These are phyloP conservation scores for Porites lutea DNA, from an alignment of 64 coral and sea anemone species.

Conservation along the genomic window DNA sequence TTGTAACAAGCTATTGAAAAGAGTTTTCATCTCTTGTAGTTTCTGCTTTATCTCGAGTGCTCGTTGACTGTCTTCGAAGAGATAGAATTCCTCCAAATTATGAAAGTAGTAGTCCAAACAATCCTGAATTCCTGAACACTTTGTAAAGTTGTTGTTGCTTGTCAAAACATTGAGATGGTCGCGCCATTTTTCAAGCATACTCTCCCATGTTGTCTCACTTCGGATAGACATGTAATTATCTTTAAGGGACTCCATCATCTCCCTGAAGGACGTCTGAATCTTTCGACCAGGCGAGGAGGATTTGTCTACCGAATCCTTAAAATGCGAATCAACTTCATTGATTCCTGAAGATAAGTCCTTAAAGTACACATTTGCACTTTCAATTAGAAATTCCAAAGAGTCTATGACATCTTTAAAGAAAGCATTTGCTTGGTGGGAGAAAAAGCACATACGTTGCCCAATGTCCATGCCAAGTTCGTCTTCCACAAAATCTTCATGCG, in stretches of 20 bases:
- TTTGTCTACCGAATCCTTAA: too few species aligned
- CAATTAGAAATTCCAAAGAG: not conserved
- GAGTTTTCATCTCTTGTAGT: not conserved
- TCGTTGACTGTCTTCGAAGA: constrained; percentile 10
- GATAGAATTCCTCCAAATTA: constrained; percentile 39
- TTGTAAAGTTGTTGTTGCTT: not conserved
- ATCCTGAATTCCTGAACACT: constrained; percentile 53
- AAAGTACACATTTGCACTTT: not conserved
- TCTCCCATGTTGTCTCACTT: not conserved
- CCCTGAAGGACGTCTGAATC: not conserved
- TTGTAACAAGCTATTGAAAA: not conserved
- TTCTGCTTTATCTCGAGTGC: constrained; percentile 21
- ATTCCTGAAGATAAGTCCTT: not conserved
- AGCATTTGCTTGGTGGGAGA: not conserved
- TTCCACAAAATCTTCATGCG: not conserved
- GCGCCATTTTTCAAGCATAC: not conserved
- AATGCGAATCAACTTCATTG: too few species aligned
- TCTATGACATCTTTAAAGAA: constrained; percentile 18
- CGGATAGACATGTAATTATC: not conserved
- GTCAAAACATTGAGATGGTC: constrained; percentile 31
- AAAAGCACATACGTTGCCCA: constrained; percentile 15
- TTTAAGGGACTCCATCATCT: constrained; percentile 12
- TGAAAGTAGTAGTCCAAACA: constrained; percentile 33
- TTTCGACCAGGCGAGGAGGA: not conserved
- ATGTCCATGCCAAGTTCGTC: not conserved